A percentile compares a stretch with the other conserved stretches of the same genome.
Conservation (phyloP, 2,113 vertebrate genomes). For the Myotis yumanensis region DNA sequence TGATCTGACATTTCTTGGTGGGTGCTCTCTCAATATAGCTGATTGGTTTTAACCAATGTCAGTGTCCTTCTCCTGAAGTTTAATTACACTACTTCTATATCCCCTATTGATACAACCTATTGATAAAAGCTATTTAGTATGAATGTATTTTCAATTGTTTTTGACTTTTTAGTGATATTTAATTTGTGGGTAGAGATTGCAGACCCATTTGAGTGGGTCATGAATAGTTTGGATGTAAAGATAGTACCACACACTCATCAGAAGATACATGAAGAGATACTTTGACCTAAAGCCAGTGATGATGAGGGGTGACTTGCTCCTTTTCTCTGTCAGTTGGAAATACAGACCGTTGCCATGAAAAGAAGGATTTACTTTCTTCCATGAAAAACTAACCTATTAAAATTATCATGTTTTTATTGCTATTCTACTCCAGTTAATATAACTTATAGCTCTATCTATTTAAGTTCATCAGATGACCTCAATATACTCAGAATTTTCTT, state of each 20-base stretch:
- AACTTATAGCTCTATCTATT: not conserved
- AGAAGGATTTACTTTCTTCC: not conserved
- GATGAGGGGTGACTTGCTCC: not conserved
- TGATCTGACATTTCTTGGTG: not conserved
- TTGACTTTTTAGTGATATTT: not conserved
- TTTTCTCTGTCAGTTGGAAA: not conserved
- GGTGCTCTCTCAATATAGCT: not conserved
- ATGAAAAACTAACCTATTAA: not conserved
- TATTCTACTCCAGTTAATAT: rapidly evolving
- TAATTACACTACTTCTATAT: not conserved
- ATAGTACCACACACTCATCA: not conserved
- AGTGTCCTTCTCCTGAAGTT: not conserved
- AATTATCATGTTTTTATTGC: not conserved
- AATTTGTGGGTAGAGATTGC: not conserved
- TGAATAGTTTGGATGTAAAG: not conserved
- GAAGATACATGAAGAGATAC: not conserved
- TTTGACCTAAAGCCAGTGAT: not conserved
- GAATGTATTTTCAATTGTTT: not conserved
- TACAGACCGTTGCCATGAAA: not conserved
- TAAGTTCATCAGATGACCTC: not conserved
- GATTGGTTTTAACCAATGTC: not conserved
- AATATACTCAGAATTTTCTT: not conserved
- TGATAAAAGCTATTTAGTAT: not conserved
- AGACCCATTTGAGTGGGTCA: not conserved
- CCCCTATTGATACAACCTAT: not conserved